A percentile compares a stretch with the other conserved stretches of the same genome.
phyloP scores from a whole-genome alignment of 64 coral and sea anemone species.

The Stichodactyla helianthus region DNA sequence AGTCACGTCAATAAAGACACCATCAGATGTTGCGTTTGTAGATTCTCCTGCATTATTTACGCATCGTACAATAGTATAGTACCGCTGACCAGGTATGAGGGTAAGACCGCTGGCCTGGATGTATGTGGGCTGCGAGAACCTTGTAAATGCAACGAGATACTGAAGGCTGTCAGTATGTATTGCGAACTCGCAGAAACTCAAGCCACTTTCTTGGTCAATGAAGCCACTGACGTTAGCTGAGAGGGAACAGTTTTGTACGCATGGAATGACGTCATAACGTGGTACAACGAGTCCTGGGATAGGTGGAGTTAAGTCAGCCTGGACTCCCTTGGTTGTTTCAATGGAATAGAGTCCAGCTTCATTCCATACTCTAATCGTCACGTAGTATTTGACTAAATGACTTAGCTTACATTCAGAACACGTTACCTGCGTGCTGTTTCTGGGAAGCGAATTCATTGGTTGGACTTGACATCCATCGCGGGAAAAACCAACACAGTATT shows the following conservation, averaged over 20 bases:
- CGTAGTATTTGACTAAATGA: constrained; percentile 32
- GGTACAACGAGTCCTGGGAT: constrained; percentile 14
- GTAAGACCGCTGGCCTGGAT: constrained; percentile 12
- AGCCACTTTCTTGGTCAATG: constrained; percentile 67
- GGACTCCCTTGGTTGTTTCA: constrained; percentile 41
- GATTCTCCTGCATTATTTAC: constrained; percentile 35
- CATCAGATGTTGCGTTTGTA: constrained; percentile 2
- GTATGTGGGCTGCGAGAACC: background rate
- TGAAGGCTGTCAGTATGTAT: constrained; percentile 12
- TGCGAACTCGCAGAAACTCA: constrained; percentile 45
- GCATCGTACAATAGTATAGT: constrained; percentile 48
- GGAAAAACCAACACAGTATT: constrained; percentile 80
- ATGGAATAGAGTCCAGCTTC: constrained; percentile 14
- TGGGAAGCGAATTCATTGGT: constrained; percentile 49
- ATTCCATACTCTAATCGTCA: constrained; percentile 40
- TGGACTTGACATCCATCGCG: constrained; percentile 68
- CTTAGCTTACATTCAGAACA: constrained; percentile 59
- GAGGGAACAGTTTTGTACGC: constrained; percentile 47
- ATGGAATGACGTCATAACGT: constrained; percentile 25
- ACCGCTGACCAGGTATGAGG: constrained; percentile 19
- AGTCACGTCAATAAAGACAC: constrained; percentile 50
- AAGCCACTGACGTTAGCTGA: constrained; percentile 46
- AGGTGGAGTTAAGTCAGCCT: constrained; percentile 59
- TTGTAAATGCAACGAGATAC: constrained; percentile 2
- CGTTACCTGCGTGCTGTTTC: constrained; percentile 42